phyloP scores from a whole-genome alignment of 1,140 invertebrate species.

The Brachionus rubens region DNA sequence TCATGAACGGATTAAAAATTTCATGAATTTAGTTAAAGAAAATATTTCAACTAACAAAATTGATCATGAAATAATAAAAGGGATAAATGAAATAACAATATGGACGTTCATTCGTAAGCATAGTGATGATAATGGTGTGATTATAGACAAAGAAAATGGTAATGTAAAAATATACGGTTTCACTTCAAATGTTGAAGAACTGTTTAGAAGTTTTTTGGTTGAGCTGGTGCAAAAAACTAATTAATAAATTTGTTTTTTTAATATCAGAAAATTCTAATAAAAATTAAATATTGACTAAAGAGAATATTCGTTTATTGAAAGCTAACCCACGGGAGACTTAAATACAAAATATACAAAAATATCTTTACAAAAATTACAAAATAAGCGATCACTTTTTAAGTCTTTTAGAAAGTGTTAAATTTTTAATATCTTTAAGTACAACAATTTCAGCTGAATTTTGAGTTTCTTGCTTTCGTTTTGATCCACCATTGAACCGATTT shows the following conservation, averaged over 20 bases:
- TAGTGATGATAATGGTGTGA: not conserved
- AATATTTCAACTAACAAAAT: not conserved
- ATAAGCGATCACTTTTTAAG: no score
- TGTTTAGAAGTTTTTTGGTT: not conserved
- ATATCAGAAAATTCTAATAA: no score
- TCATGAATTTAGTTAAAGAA: not conserved
- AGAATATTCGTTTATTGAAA: no score
- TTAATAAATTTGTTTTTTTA: no score
- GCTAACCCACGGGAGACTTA: no score
- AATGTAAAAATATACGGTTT: not conserved
- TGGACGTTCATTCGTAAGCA: not conserved
- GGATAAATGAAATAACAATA: not conserved
- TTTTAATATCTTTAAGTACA: no score
- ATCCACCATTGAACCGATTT: not conserved
- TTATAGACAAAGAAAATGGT: not conserved
- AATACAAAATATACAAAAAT: no score
- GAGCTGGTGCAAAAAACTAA: no score
- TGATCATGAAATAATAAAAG: not conserved
- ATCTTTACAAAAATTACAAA: no score
- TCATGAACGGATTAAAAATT: not conserved
- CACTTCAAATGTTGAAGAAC: not conserved
- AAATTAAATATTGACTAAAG: no score
- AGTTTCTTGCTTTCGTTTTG: conserved; percentile 1
- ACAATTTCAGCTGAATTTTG: no score
- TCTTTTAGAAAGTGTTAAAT: no score